Percentiles rank a stretch among this genome's conserved stretches.
Conservation (phyloP, 2,113 vertebrate genomes). For the Sapayoa aenigma region DNA sequence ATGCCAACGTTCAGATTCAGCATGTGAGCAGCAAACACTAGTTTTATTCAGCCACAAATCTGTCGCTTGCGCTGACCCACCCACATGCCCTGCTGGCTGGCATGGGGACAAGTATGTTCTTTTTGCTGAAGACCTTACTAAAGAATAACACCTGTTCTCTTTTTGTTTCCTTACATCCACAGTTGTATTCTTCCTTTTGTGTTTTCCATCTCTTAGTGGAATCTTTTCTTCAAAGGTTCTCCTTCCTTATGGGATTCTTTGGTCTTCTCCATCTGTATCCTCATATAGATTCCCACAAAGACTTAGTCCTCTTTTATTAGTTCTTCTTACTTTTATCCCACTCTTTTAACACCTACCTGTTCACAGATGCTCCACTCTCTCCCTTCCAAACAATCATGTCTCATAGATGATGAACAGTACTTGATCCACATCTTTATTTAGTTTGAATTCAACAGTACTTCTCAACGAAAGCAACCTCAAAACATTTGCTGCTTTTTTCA, state of each 20-base stretch:
- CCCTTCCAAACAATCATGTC: neutral
- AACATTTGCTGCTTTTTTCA: conserved; percentile 14
- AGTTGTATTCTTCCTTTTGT: neutral
- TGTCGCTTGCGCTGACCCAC: neutral
- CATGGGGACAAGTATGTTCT: neutral
- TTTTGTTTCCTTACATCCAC: neutral
- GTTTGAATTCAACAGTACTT: neutral
- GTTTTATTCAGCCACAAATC: neutral
- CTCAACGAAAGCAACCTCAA: neutral
- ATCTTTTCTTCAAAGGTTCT: neutral
- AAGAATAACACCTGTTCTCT: neutral
- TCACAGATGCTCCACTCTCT: neutral
- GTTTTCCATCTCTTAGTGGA: neutral
- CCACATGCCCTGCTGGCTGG: neutral
- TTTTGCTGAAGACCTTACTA: neutral
- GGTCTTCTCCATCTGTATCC: neutral
- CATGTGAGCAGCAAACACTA: neutral
- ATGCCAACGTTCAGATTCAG: neutral
- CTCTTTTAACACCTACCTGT: neutral
- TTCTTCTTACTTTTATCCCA: neutral
- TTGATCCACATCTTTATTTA: neutral
- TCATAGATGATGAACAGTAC: neutral
- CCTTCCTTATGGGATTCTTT: neutral
- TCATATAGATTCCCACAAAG: neutral
- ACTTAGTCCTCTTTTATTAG: neutral